Base-by-base conservation (phyloP, 2,888 invertebrate genomes). In the Ligdia adustata region DNA sequence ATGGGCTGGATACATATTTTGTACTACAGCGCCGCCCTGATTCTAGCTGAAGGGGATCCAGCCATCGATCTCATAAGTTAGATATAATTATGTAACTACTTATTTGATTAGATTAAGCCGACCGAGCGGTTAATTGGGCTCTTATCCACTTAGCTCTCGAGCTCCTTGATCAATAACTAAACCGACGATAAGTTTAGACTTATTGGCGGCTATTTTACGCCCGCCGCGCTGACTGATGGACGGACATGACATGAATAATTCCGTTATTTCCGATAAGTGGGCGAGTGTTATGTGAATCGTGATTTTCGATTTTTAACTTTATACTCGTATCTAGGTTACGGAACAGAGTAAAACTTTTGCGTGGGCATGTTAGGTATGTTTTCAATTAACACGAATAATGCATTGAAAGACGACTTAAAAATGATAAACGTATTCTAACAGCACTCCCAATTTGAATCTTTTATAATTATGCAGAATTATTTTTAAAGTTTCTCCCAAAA, bases 31-130 rank as follows among this genome's bases (percentile, higher is more conserved):
- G n/a, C n/a, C n/a, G n/a, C n/a, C n/a, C n/a, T n/a, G n/a, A n/a
- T n/a, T n/a, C n/a, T n/a, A n/a, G n/a, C n/a, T n/a, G n/a, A n/a
- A n/a, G n/a, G n/a, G n/a, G n/a, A n/a, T n/a, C n/a, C n/a, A n/a
- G n/a, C n/a, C n/a, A n/a, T n/a, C n/a, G n/a, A n/a, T n/a, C n/a
- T n/a, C n/a, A n/a, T n/a, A n/a, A n/a, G n/a, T n/a, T n/a, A n/a
- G n/a, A n/a, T n/a, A n/a, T n/a, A 38, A 18, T 13, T 34, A 18
- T 11, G 14, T 22, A 16, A 11, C 12, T 29, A 28, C 9, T 22
- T 37, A 41, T 32, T 41, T 38, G 28, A 48, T 47, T 26, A 31
- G 31, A 46, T 47, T 26, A 47, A 22, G 9, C 37, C 22, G 27
- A 22, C 28, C 22, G 22, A 20, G 48, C 37, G 13, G 18, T 18